Evolutionary conservation across 2,797 vertebrate genomes (phyloP).

Genomic region (Apogon hyalosoma): DNA sequence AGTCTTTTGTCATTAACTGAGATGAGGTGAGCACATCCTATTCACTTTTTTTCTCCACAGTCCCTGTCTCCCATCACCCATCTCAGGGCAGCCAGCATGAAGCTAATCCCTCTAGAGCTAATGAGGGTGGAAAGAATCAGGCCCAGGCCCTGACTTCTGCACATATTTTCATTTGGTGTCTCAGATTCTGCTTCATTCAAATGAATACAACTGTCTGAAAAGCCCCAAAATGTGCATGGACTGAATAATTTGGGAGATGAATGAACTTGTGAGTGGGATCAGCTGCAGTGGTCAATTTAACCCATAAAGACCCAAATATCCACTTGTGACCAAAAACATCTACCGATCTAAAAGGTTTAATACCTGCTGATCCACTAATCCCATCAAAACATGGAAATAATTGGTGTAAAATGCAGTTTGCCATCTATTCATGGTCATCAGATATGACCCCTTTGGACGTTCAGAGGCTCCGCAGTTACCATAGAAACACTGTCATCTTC

Average conservation of each 20-base stretch:
- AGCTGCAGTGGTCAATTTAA: conserved; percentile 13
- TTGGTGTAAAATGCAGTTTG: too few species aligned
- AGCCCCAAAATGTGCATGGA: conserved; percentile 3
- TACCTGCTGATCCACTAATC: too few species aligned
- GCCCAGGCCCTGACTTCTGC: conserved; percentile 32
- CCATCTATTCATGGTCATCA: too few species aligned
- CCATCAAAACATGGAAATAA: too few species aligned
- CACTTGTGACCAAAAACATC: too few species aligned
- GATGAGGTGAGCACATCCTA: conserved; percentile 22
- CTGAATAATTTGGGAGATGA: conserved; percentile 1
- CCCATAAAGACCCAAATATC: too few species aligned
- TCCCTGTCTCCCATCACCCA: conserved; percentile 9
- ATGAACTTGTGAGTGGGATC: conserved; percentile 21
- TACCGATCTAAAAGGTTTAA: too few species aligned
- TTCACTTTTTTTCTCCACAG: conserved; percentile 15
- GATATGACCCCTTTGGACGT: too few species aligned
- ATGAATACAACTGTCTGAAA: conserved; percentile 46
- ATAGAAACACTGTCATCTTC: too few species aligned
- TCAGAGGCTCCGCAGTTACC: too few species aligned
- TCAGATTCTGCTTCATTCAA: conserved; percentile 25
- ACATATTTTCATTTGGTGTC: conserved; percentile 45
- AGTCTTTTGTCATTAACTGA: conserved; percentile 16
- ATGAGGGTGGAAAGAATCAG: conserved; percentile 51
- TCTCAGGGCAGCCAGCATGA: conserved; percentile 37
- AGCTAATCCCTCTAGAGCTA: conserved; percentile 54